phyloP scores from a whole-genome alignment of 2,888 invertebrate genomes.

The Amiota minor region DNA sequence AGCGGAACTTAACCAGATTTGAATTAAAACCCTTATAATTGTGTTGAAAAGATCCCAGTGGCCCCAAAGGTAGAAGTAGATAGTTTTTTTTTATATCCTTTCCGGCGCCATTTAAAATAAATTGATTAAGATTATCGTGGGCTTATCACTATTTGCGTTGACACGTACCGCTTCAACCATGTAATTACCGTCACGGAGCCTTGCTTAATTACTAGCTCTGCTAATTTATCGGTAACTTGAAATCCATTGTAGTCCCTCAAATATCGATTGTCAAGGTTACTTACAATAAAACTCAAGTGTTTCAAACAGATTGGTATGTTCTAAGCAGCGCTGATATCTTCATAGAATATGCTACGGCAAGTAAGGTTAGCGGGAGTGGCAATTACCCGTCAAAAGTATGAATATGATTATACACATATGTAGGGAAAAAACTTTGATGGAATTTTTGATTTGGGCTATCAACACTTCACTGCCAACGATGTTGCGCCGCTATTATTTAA shows the following conservation, averaged over 20 bases:
- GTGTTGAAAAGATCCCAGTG: no score
- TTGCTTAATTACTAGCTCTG: constrained; percentile 84
- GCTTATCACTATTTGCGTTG: no score
- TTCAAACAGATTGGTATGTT: constrained; percentile 82
- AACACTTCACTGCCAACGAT: constrained; percentile 83
- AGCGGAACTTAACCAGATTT: no score
- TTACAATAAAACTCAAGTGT: constrained; percentile 91
- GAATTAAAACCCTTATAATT: no score
- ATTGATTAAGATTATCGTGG: no score
- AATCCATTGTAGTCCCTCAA: constrained; percentile 74
- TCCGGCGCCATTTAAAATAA: no score
- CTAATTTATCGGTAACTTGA: constrained; percentile 79
- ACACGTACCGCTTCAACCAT: constrained; percentile 90
- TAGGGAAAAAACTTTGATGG: constrained; percentile 98
- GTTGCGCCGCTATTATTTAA: constrained; percentile 92
- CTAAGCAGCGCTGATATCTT: constrained; percentile 90
- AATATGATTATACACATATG: constrained; percentile 88
- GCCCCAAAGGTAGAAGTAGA: no score
- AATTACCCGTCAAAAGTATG: no score
- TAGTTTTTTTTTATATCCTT: no score
- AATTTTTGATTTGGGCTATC: constrained; percentile 93
- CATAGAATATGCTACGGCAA: constrained; percentile 88
- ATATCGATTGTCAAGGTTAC: constrained; percentile 94
- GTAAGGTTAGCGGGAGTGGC: no score
- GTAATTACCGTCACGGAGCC: constrained; percentile 95